phyloP scores from a whole-genome alignment of 2,797 vertebrate genomes.

The Argyrosomus regius region DNA sequence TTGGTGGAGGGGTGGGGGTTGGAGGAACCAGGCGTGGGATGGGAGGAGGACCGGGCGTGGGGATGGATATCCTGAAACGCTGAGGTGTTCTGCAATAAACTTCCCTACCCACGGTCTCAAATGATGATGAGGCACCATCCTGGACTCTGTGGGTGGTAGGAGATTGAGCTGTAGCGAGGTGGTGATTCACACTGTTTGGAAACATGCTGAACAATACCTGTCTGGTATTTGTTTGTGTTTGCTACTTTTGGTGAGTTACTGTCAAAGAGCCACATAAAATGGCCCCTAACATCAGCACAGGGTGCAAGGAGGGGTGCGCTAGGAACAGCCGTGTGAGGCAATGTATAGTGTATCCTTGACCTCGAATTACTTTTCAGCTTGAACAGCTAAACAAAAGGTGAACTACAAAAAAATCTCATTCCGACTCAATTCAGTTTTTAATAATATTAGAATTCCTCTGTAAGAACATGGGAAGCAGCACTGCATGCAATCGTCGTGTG shows the following conservation, averaged over 20 bases:
- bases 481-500: slow-evolving; percentile 13
- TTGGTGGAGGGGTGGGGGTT: slow-evolving; percentile 30
- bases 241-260: slow-evolving; percentile 75
- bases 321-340: slow-evolving; percentile 34
- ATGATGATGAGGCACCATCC: slow-evolving; percentile 81
- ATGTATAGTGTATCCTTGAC: slow-evolving; percentile 27
- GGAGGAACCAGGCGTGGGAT: slow-evolving; percentile 39
- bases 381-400: slow-evolving; percentile 15
- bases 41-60: slow-evolving; percentile 61
- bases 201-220: slow-evolving; percentile 73
- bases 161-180: slow-evolving; percentile 73
- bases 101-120: slow-evolving; percentile 73
- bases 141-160: slow-evolving; percentile 74
- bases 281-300: slow-evolving; percentile 40
- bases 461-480: slow-evolving; percentile 19
- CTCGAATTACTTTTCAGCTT: slow-evolving; percentile 36
- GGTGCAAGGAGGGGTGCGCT: slow-evolving; percentile 23
- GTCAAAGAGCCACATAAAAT: slow-evolving; percentile 58
- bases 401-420: slow-evolving; percentile 9
- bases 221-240: slow-evolving; percentile 69
- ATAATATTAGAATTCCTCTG: slow-evolving; percentile 23
- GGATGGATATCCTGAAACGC: slow-evolving; percentile 79
- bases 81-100: slow-evolving; percentile 83
- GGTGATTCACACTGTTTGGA: slow-evolving; percentile 77
- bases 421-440: not conserved